Conservation (phyloP, 2,888 invertebrate genomes). For the Drosophila anomelani region DNA sequence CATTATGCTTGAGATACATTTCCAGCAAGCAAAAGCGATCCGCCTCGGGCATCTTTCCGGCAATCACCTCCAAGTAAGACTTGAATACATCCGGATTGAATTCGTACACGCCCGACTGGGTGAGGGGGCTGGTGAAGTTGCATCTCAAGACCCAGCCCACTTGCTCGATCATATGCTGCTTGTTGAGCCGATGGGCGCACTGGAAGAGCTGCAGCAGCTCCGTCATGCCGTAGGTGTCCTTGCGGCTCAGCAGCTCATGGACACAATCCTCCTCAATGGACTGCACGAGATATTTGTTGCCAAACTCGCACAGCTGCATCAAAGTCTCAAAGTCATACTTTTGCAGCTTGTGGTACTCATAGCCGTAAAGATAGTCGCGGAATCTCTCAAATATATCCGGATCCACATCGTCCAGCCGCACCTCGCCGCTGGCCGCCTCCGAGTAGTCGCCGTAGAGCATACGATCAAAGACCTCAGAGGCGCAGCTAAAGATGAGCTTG, state of each 20-base stretch:
- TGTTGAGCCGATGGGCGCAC: constrained; percentile 29
- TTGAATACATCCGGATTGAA: constrained; percentile 25
- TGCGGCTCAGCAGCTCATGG: background rate
- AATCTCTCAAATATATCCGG: constrained; percentile 40
- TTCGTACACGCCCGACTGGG: constrained; percentile 5
- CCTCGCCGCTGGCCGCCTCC: constrained; percentile 30
- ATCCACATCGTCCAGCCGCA: constrained; percentile 32
- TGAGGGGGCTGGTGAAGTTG: background rate
- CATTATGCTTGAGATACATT: constrained; percentile 18
- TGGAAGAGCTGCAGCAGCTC: constrained; percentile 28
- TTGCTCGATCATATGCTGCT: background rate
- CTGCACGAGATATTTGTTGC: constrained; percentile 36
- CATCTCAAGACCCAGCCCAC: constrained; percentile 3
- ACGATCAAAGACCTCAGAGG: constrained; percentile 50
- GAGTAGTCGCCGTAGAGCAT: constrained; percentile 47
- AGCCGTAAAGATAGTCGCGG: constrained; percentile 32
- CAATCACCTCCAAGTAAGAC: constrained; percentile 9
- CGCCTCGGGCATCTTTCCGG: constrained; percentile 2
- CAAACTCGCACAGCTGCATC: constrained; percentile 19
- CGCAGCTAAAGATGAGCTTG: constrained; percentile 42
- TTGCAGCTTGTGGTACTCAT: constrained; percentile 14
- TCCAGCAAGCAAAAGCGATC: constrained; percentile 21
- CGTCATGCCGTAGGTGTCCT: background rate
- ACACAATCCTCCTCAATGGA: constrained; percentile 32
- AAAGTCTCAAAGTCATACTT: constrained; percentile 15